phyloP scores from a whole-genome alignment of 35 echinoderm and acorn worm species.

The Lytechinus variegatus region DNA sequence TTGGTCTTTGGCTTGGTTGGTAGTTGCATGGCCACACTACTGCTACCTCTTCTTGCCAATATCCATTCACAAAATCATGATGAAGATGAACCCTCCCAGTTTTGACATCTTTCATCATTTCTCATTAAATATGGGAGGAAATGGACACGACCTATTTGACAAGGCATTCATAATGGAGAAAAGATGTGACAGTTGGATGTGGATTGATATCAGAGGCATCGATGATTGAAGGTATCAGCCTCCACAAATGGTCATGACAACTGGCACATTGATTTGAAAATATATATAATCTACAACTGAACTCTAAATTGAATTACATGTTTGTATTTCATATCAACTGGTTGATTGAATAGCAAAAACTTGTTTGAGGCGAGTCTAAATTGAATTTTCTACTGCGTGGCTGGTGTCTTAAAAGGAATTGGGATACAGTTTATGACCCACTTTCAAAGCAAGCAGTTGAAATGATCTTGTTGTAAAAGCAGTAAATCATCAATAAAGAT shows the following conservation, averaged over 20 bases:
- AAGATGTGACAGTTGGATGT: background rate
- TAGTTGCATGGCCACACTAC: background rate
- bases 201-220: background rate
- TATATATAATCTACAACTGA: background rate
- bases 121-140: conserved; percentile 18
- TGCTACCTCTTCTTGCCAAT: background rate
- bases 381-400: too few species aligned
- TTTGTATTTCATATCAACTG: background rate
- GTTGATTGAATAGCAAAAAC: too few species aligned
- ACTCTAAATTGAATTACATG: background rate
- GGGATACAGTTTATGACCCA: background rate
- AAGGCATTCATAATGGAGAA: background rate
- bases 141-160: background rate
- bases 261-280: background rate
- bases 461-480: background rate
- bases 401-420: background rate
- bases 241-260: background rate
- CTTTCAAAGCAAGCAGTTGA: background rate
- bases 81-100: background rate
- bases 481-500: background rate
- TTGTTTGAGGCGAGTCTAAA: too few species aligned
- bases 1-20: background rate
- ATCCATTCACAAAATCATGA: background rate
- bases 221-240: background rate
- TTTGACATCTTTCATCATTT: background rate